Percentiles rank a stretch among this genome's conserved stretches.
Conservation (phyloP, 1,140 invertebrate genomes). For the Bombus vancouverensis region DNA sequence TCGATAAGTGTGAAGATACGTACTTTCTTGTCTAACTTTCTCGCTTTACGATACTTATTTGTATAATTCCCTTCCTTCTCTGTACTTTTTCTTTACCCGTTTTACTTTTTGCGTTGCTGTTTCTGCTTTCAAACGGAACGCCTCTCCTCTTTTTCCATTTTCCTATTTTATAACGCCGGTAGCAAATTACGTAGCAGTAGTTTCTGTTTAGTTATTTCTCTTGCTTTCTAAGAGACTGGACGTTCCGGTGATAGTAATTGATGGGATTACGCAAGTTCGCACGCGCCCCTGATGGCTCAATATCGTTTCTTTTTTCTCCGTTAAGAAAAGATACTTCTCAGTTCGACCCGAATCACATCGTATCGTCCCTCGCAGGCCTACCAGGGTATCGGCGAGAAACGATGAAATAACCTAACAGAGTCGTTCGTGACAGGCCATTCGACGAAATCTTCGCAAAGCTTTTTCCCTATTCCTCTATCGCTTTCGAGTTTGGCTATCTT, state of each 20-base stretch:
- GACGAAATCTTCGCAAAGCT: constrained; percentile 46
- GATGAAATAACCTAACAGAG: constrained; percentile 23
- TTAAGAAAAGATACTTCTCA: background rate
- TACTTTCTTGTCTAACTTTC: too few species aligned
- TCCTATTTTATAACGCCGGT: too few species aligned
- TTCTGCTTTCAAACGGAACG: too few species aligned
- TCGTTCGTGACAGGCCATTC: constrained; percentile 42
- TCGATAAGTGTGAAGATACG: accelerated
- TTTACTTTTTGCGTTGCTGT: too few species aligned
- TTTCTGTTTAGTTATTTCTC: background rate
- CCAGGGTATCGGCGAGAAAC: constrained; percentile 22
- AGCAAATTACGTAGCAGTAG: too few species aligned
- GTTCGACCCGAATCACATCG: constrained; percentile 20
- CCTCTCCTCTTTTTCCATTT: too few species aligned
- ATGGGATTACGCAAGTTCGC: constrained; percentile 8
- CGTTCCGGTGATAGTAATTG: constrained; percentile 17
- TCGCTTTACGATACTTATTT: too few species aligned
- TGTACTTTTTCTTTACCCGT: too few species aligned
- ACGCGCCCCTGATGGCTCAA: constrained; percentile 46
- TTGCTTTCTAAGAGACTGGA: background rate
- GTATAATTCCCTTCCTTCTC: too few species aligned
- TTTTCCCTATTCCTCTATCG: background rate
- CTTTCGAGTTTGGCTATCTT: constrained; percentile 14
- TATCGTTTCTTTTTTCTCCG: background rate
- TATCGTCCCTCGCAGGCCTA: background rate